phyloP scores from a whole-genome alignment of 2,113 vertebrate species.

The Antechinus flavipes region DNA sequence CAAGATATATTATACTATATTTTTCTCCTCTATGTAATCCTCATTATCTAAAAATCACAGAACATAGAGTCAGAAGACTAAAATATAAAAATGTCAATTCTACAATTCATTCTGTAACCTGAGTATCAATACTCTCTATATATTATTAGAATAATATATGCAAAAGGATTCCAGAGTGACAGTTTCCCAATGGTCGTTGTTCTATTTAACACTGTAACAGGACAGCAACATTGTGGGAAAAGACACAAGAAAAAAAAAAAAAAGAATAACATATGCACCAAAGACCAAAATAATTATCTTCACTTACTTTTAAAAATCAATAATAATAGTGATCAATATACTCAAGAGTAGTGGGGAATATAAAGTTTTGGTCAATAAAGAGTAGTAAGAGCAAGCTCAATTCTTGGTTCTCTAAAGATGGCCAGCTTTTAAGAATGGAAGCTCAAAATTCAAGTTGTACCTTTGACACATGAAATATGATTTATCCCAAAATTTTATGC shows the following conservation, averaged over 20 bases:
- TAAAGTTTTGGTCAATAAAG: not conserved
- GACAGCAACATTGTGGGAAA: no score
- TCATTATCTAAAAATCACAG: not conserved
- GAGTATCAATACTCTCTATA: not conserved
- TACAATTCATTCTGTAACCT: not conserved
- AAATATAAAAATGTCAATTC: not conserved
- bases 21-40: not conserved
- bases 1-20: not conserved
- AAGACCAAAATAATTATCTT: not conserved
- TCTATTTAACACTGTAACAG: no score
- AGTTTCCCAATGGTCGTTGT: no score
- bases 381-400: not conserved
- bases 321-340: not conserved
- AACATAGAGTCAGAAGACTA: not conserved
- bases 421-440: not conserved
- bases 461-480: not conserved
- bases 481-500: not conserved
- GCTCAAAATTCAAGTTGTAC: not conserved
- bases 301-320: not conserved
- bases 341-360: no score
- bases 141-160: not conserved
- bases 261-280: not conserved
- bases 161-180: no score
- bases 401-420: not conserved
- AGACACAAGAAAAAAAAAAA: no score